phyloP scores from a whole-genome alignment of 2,797 vertebrate species.

The Triplophysa yarkandensis region DNA sequence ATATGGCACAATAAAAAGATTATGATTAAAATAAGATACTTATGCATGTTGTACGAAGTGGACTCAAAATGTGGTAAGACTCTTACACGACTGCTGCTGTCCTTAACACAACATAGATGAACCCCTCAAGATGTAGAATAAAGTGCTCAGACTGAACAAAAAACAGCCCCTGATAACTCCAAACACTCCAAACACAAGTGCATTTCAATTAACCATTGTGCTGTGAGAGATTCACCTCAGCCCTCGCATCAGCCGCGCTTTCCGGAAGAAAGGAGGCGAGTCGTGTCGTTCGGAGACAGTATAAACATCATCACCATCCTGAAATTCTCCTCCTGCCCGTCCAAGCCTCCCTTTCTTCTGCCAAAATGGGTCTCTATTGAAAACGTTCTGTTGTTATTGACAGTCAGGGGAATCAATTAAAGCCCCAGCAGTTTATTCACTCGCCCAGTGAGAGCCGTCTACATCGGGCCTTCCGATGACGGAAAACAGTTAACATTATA shows the following conservation, averaged over 20 bases:
- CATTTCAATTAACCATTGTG: conserved; percentile 45
- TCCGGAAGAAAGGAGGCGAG: conserved; percentile 11
- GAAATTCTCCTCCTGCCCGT: conserved; percentile 34
- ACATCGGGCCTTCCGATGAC: conserved; percentile 46
- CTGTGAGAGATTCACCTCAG: neutral
- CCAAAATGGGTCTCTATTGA: conserved; percentile 39
- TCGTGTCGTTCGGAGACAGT: conserved; percentile 12
- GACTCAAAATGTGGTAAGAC: no score
- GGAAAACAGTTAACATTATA: conserved; percentile 57
- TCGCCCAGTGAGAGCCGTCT: conserved; percentile 44
- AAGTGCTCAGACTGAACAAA: conserved; percentile 13
- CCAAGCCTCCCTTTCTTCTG: conserved; percentile 28
- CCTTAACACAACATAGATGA: no score
- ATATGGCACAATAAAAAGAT: no score
- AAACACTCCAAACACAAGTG: conserved; percentile 7
- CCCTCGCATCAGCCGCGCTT: neutral
- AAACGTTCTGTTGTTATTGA: conserved; percentile 57
- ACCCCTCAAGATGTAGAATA: neutral
- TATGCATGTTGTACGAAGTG: no score
- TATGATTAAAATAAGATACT: no score
- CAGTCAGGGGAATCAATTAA: conserved; percentile 60
- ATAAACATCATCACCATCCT: conserved; percentile 28
- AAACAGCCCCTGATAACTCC: conserved; percentile 9
- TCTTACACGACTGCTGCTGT: no score
- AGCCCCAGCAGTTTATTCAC: conserved; percentile 50